These are phyloP conservation scores for Sterrhoptilus dennistouni DNA, from an alignment of 2,113 vertebrate genomes.

Conservation along the genomic window DNA sequence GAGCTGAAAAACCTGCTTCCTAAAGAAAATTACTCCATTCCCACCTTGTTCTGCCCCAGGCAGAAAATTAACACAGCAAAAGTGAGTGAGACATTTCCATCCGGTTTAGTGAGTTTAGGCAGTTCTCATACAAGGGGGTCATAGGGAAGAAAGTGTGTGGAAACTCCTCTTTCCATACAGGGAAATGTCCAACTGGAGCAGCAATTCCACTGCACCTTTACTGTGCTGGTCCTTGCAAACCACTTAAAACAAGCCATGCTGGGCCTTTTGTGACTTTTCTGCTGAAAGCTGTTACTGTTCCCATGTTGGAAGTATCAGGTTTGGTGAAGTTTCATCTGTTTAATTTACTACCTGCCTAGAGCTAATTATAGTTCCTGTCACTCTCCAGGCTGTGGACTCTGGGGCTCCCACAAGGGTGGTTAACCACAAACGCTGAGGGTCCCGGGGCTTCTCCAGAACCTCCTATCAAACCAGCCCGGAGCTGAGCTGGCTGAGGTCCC, in stretches of 20 bases:
- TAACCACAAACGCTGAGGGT: not conserved
- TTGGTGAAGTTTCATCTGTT: not conserved
- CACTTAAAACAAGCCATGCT: accelerated
- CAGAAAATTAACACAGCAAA: not conserved
- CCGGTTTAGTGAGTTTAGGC: not conserved
- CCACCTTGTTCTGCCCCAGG: not conserved
- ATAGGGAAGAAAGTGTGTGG: not conserved
- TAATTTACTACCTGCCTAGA: not conserved
- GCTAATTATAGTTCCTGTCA: not conserved
- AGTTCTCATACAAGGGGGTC: not conserved
- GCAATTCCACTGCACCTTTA: not conserved
- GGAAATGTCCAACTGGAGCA: not conserved
- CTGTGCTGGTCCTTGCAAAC: not conserved
- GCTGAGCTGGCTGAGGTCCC: not conserved
- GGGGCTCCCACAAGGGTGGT: not conserved
- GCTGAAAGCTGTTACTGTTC: slow-evolving; percentile 6
- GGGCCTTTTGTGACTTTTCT: not conserved
- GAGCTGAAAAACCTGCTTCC: not conserved
- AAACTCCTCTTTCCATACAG: not conserved
- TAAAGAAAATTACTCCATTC: not conserved
- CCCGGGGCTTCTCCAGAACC: not conserved
- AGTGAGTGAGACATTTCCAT: not conserved
- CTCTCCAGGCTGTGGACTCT: not conserved
- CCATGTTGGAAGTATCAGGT: not conserved
- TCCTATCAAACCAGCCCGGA: not conserved